Evolutionary conservation across 1,140 invertebrate species (phyloP).

Genomic region (Cotesia chilonis): DNA sequence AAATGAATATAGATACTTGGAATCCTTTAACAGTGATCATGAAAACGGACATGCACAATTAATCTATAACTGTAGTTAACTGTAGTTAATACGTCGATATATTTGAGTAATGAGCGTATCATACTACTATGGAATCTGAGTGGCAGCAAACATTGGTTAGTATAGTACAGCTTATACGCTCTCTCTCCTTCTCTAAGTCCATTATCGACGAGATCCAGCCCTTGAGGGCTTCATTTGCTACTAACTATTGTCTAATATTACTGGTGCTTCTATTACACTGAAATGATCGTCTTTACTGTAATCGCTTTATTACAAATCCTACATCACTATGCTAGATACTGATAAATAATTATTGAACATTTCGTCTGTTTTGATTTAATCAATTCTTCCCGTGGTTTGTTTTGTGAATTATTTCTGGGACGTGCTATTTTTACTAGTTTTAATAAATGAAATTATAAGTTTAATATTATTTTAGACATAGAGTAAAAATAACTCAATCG

Average conservation of each 20-base stretch:
- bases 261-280: constrained; percentile 49
- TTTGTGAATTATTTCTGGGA: neutral
- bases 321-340: neutral
- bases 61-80: constrained; percentile 58
- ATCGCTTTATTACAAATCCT: constrained; percentile 21
- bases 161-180: constrained; percentile 7
- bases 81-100: constrained; percentile 42
- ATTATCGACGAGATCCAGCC: constrained; percentile 54
- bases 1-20: constrained; percentile 18
- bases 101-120: constrained; percentile 28
- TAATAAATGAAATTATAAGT: neutral
- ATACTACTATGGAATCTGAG: constrained; percentile 39
- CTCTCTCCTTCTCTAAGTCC: constrained; percentile 48
- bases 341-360: too few species aligned
- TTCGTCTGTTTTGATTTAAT: neutral
- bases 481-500: neutral
- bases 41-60: constrained; percentile 46
- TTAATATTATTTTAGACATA: neutral
- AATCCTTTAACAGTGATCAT: constrained; percentile 54
- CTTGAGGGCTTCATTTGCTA: constrained; percentile 25
- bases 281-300: constrained; percentile 42
- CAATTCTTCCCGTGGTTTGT: neutral
- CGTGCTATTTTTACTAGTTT: neutral
- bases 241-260: constrained; percentile 46
- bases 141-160: constrained; percentile 23